Evolutionary conservation across 1,140 invertebrate genomes (phyloP), one percentile per base, ranked within the genome.

Genomic region (Cotesia typhae): DNA sequence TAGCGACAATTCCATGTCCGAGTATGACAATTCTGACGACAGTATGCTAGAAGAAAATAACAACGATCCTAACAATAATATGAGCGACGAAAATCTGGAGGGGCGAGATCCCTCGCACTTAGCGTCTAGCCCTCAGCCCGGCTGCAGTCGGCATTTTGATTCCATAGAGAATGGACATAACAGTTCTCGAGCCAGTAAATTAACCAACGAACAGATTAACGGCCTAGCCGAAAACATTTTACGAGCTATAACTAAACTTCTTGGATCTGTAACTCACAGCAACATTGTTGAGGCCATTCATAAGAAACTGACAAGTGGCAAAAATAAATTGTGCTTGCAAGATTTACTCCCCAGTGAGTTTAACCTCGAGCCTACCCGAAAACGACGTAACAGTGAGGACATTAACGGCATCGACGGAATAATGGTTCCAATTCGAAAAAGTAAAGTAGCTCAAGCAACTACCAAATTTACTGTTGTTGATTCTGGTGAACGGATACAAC

Each of bases 91-190:
- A 38, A 37, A 37, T 38, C 10, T 6, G 41, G 41, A 41, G 41
- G 41, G 41, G 41, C 41, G 4, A 41, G 10, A 41, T 10, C 2
- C 41, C 6, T 10, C 41, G 6, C 1, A 41, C 6, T 41, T 41
- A 10, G 6, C 41, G 10, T 6, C 41, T 1, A 71, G 70, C 59
- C 70, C 70, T n/a, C 47, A 66, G 20, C 70, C 70, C 9, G 70
- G 70, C 3, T 71, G 70, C 35, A 80, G 78, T 66, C 77, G 75
- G 60, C 74, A 80, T 70, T 74, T 71, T 47, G 52, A 77, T 53
- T 4, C 3, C 0, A 55, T 53, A 6, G 61, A 61, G n/a, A 63
- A 71, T 3, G 3, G 20, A 36, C 4, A 28, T 3, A 9, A 3
- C 0, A 3, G 7, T 57, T 41, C 41, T 7, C 4, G 10, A 41